Conservation (phyloP, 1,140 invertebrate genomes). For the Globodera ellingtonae region DNA sequence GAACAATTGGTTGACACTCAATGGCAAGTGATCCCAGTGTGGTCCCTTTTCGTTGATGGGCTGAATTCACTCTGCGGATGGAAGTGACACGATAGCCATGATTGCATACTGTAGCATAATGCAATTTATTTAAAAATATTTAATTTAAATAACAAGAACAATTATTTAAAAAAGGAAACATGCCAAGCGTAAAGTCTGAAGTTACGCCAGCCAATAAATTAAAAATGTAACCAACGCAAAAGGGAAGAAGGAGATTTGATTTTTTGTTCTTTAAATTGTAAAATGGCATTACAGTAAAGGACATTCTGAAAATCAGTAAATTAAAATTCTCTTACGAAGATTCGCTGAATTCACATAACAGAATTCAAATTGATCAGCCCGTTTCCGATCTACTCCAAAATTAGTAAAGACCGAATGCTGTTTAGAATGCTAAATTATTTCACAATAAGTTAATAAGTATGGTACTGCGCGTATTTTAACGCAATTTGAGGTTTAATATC, state of each 20-base stretch:
- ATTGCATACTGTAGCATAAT: constrained; percentile 33
- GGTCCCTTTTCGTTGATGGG: constrained; percentile 35
- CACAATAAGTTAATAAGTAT: too few species aligned
- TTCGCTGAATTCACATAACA: too few species aligned
- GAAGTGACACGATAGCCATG: constrained; percentile 53
- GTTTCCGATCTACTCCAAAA: too few species aligned
- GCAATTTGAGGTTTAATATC: too few species aligned
- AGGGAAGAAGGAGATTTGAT: not conserved
- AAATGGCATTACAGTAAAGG: too few species aligned
- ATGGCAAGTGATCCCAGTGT: constrained; percentile 54
- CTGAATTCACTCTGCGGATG: constrained; percentile 50
- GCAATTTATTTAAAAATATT: not conserved
- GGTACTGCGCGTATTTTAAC: too few species aligned
- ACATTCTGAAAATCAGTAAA: too few species aligned
- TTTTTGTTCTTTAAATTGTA: not conserved
- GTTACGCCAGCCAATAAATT: not conserved
- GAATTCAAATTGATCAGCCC: too few species aligned
- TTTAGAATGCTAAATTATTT: too few species aligned
- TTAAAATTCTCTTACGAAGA: too few species aligned
- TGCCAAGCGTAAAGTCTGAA: not conserved
- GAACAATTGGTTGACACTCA: constrained; percentile 54
- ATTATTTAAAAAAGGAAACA: not conserved
- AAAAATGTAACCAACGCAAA: constrained; percentile 12
- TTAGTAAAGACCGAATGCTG: too few species aligned
- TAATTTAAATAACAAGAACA: not conserved